Conservation (phyloP, 64 coral and sea anemone genomes). For the Orbicella faveolata region DNA sequence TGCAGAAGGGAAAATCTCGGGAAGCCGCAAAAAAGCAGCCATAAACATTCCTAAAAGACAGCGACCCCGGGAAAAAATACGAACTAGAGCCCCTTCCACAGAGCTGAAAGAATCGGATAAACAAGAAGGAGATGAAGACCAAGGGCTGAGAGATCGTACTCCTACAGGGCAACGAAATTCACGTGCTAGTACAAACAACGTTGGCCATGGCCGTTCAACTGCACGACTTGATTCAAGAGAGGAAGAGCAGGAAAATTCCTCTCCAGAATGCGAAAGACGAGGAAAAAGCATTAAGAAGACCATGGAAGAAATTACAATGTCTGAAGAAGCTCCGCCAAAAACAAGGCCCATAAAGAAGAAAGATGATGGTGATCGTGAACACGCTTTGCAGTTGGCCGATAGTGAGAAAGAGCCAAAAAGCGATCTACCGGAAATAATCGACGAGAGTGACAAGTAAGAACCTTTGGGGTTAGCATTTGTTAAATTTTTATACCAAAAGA, state of each 20-base stretch:
- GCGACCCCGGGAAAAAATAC: slow-evolving; percentile 59
- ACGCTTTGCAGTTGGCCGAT: neutral
- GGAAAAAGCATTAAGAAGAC: neutral
- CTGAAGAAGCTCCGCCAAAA: slow-evolving; percentile 39
- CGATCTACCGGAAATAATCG: slow-evolving; percentile 5
- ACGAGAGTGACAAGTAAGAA: slow-evolving; percentile 6
- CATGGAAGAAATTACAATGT: neutral
- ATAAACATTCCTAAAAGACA: slow-evolving; percentile 47
- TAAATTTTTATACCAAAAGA: neutral
- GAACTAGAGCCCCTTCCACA: neutral
- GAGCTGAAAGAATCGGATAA: neutral
- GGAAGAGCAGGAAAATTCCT: slow-evolving; percentile 16
- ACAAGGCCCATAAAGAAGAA: slow-evolving; percentile 16
- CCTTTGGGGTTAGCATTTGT: neutral
- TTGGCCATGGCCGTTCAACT: neutral
- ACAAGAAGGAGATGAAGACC: neutral
- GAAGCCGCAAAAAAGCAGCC: slow-evolving; percentile 12
- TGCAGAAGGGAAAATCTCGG: neutral
- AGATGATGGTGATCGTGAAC: neutral
- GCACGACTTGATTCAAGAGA: slow-evolving; percentile 8
- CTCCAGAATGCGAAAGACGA: slow-evolving; percentile 50
- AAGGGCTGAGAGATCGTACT: neutral
- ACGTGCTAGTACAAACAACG: neutral
- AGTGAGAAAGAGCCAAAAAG: neutral
- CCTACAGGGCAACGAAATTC: neutral